A percentile compares a stretch with the other conserved stretches of the same genome.
Evolutionary conservation across 2,113 vertebrate genomes (phyloP).

Genomic region (Leptobrachium ailaonicum): DNA sequence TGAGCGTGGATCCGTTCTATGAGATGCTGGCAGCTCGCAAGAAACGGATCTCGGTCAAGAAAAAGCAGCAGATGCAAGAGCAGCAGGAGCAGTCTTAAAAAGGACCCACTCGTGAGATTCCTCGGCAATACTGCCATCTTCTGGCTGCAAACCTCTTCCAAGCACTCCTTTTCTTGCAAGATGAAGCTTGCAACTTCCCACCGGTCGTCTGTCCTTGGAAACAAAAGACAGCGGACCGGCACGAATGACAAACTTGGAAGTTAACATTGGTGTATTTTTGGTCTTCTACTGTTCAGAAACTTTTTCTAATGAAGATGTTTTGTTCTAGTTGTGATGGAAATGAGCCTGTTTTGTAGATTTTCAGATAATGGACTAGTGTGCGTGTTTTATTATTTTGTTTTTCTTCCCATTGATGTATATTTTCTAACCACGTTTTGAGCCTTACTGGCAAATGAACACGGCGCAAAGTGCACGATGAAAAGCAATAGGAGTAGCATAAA

Average conservation of each 20-base stretch:
- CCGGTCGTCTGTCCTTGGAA: neutral
- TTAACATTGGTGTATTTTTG: constrained; percentile 1
- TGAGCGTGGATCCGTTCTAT: constrained; percentile 92
- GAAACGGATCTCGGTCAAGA: constrained; percentile 92
- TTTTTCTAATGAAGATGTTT: neutral
- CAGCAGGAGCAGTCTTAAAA: constrained; percentile 34
- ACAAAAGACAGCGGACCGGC: neutral
- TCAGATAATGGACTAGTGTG: neutral
- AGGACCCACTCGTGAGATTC: neutral
- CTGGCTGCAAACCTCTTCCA: neutral
- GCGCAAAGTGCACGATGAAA: constrained; percentile 7
- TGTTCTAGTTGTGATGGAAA: neutral
- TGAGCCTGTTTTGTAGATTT: neutral
- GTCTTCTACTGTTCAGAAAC: constrained; percentile 14
- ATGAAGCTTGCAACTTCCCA: neutral
- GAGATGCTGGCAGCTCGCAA: constrained; percentile 93
- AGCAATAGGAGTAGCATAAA: constrained; percentile 17
- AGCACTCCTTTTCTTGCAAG: constrained; percentile 5
- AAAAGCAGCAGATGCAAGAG: constrained; percentile 81
- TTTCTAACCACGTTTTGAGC: constrained; percentile 11
- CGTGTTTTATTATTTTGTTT: neutral
- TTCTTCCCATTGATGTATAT: neutral
- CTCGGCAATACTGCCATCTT: neutral
- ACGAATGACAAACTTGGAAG: neutral
- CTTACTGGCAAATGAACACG: neutral